Evolutionary conservation across 2,797 vertebrate genomes (phyloP), one percentile per base, ranked within the genome.

Genomic region (Arvicola amphibius): DNA sequence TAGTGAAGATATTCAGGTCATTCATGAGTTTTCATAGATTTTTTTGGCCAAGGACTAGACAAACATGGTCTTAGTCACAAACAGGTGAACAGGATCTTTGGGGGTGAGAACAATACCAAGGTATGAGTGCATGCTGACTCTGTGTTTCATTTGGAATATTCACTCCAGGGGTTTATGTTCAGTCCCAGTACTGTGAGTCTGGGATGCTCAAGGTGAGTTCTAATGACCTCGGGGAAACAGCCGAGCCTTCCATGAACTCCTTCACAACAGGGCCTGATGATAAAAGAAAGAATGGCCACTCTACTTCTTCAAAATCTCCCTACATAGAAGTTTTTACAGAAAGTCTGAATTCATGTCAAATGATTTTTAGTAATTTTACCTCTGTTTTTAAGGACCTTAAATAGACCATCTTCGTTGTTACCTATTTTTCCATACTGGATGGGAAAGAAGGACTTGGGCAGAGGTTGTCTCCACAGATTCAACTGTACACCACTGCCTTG

Each of bases 51-150:
- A 17, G 25, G 40, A 81, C 40, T 46, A 46, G 14, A 37, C 29
- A 53, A n/a, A 13, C 67, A 69, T n/a, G 29, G 40, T 61, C 34
- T 76, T 12, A 29, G 17, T 37, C 37, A 56, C 13, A 37, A 17
- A 21, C 17, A 29, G 25, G 5, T 53, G 25, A 14, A 29, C 40
- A 34, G 16, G 9, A 25, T 88, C 46, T 34, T 13, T n/a, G 5
- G 37, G 6, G 3, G 0, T 5, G 6, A 69, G 23, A 59, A 25
- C n/a, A 1, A 56, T n/a, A 19, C 19, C 6, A 10, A 29, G 1
- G 14, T 19, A 6, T 16, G 63, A 37, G 56, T 2, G 27, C 16
- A 12, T 21, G 61, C 5, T 25, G 29, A 3, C 19, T 71, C 40
- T 84, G 29, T 4, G 3, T 43, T 46, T 10, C 12, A 37, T 9